phyloP scores from a whole-genome alignment of 2,888 invertebrate species.

The Mellilla xanthometata region DNA sequence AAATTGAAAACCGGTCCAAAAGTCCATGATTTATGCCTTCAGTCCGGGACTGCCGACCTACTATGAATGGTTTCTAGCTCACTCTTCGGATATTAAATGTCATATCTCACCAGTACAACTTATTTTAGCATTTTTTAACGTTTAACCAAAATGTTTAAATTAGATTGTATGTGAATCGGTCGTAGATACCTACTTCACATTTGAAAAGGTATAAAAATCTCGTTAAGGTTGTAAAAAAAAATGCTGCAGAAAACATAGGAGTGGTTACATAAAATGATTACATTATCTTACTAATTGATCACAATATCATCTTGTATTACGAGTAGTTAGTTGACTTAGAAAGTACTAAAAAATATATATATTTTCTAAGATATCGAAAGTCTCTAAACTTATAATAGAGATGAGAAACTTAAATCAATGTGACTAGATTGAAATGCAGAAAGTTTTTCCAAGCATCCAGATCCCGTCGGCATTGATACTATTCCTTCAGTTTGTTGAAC shows the following conservation, averaged over 20 bases:
- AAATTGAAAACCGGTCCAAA: conserved; percentile 15
- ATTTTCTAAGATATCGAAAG: too few relatives aligned
- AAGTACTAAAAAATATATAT: too few relatives aligned
- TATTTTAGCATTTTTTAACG: conserved; percentile 6
- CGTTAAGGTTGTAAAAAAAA: too few relatives aligned
- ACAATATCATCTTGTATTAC: too few relatives aligned
- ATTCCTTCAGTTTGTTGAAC: conserved; percentile 14
- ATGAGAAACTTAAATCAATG: conserved; percentile 25
- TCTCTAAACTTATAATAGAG: conserved; percentile 18
- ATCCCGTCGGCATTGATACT: conserved; percentile 17
- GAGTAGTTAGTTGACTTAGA: too few relatives aligned
- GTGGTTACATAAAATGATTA: too few relatives aligned
- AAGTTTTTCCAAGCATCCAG: conserved; percentile 29
- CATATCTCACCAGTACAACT: conserved; percentile 18
- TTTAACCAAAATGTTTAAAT: neutral
- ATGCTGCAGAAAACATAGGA: too few relatives aligned
- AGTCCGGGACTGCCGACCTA: conserved; percentile 12
- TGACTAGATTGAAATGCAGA: conserved; percentile 41
- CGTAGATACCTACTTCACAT: too few relatives aligned
- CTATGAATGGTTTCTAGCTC: conserved; percentile 21
- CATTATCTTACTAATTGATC: too few relatives aligned
- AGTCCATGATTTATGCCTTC: conserved; percentile 14
- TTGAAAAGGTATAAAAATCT: too few relatives aligned
- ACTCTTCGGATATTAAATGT: conserved; percentile 27
- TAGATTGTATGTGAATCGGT: too few relatives aligned